Evolutionary conservation across 1,140 invertebrate genomes (phyloP).

Genomic region (Magallana gigas): DNA sequence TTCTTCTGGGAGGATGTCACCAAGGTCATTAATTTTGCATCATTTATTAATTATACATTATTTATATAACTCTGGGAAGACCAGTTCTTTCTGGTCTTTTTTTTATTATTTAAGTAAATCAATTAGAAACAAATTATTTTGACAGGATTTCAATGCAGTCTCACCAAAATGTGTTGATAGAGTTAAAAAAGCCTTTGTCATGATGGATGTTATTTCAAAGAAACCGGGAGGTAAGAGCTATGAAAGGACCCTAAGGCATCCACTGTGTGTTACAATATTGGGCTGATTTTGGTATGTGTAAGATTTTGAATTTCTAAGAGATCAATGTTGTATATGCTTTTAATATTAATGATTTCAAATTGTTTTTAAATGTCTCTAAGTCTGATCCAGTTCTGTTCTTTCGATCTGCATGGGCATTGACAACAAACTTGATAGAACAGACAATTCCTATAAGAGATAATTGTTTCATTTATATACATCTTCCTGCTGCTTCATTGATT

Average conservation of each 20-base stretch:
- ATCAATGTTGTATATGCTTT: no score
- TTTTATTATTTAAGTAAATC: constrained; percentile 80
- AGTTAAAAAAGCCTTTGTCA: constrained; percentile 80
- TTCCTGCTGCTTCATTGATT: background rate
- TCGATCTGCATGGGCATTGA: background rate
- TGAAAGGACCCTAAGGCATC: no score
- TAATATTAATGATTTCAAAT: no score
- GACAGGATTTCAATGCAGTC: constrained; percentile 75
- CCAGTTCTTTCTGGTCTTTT: background rate
- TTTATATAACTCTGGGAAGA: background rate
- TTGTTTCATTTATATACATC: no score
- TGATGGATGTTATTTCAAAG: constrained; percentile 5
- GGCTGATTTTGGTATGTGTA: no score
- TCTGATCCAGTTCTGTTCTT: background rate
- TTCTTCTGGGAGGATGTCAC: constrained; percentile 83
- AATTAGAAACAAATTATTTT: background rate
- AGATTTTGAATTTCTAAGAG: no score
- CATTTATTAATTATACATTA: no score
- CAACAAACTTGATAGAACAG: background rate
- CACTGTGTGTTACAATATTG: no score
- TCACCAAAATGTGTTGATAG: constrained; percentile 79
- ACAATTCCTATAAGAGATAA: no score
- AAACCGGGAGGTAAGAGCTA: background rate
- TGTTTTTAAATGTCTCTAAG: background rate
- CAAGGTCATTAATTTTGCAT: constrained; percentile 58